Evolutionary conservation across 2,797 vertebrate genomes (phyloP), one percentile per base, ranked within the genome.

Genomic region (Mastacembelus armatus): DNA sequence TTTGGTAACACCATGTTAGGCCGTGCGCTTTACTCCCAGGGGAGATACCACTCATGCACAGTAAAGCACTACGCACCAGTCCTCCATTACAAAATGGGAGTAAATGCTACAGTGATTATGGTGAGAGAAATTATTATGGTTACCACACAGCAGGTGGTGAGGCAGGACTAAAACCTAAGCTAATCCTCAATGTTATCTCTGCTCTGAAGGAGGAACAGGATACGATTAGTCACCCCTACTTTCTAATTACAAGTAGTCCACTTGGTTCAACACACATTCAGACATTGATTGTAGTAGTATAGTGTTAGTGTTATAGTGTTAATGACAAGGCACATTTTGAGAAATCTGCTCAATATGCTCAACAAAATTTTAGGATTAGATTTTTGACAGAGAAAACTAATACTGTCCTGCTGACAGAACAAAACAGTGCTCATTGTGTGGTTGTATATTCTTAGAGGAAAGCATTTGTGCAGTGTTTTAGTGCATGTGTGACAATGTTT

Each of bases 81-180:
- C 4, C 47, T 35, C 65, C 71, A 45, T 74, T 73, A 70, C 52
- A 74, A 59, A 82, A 77, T 71, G 19, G 1, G 70, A 72, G 76
- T 38, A 68, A 83, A 83, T 55, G 79, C 67, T 70, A 51, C 67
- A 66, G 59, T 65, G 73, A 77, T 85, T 71, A 74, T 47, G 35
- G 59, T 26, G 68, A 65, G 59, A 54, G 67, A 83, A 78, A 74
- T 72, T 58, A 72, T 78, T 69, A 58, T 71, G 77, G 58, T 66
- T 68, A 52, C 45, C 42, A 36, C 74, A 61, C 78, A 80, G 76
- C 66, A 70, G 74, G 74, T 66, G 74, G 68, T 38, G 70, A 68
- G 73, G 63, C 80, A 76, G 66, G 49, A 78, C 77, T 81, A 74
- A 82, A 70, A 85, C 78, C 80, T 43, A 39, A 45, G 64, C 55